phyloP scores from a whole-genome alignment of 2,797 vertebrate genomes.

The Pangasius larnaudii region DNA sequence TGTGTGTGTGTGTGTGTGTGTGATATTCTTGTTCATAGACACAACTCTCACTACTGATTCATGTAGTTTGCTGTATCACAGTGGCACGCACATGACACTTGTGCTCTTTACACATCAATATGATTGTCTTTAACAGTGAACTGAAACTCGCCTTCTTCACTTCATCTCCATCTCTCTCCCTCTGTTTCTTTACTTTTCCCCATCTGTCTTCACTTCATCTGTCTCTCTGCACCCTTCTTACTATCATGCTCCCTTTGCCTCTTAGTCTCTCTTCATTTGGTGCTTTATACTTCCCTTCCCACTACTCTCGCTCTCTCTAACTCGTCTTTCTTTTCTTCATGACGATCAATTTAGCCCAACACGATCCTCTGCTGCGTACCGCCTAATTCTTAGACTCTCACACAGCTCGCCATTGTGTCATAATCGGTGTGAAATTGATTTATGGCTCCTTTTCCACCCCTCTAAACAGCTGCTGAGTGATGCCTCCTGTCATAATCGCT shows the following conservation, averaged over 20 bases:
- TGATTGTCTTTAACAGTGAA: slow-evolving; percentile 25
- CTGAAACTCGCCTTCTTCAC: slow-evolving; percentile 14
- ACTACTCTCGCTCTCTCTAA: slow-evolving; percentile 29
- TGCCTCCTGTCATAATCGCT: slow-evolving; percentile 67
- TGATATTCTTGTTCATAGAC: slow-evolving; percentile 12
- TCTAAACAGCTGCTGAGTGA: slow-evolving; percentile 71
- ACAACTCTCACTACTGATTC: slow-evolving; percentile 12
- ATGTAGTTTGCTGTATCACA: not conserved
- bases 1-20: slow-evolving; percentile 25
- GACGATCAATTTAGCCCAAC: slow-evolving; percentile 68
- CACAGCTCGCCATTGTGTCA: slow-evolving; percentile 64
- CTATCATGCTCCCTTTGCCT: slow-evolving; percentile 33
- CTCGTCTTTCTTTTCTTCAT: slow-evolving; percentile 46
- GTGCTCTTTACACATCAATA: slow-evolving; percentile 30
- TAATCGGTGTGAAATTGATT: slow-evolving; percentile 71
- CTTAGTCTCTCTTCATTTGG: slow-evolving; percentile 49
- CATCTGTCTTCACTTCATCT: slow-evolving; percentile 36
- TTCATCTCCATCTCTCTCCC: slow-evolving; percentile 33
- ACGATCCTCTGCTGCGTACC: slow-evolving; percentile 60
- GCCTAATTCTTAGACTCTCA: slow-evolving; percentile 62
- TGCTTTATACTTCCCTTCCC: slow-evolving; percentile 38
- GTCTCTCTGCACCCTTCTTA: slow-evolving; percentile 38
- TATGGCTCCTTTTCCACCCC: slow-evolving; percentile 67
- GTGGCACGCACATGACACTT: slow-evolving; percentile 10
- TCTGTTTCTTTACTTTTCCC: slow-evolving; percentile 14